Percentiles rank a stretch among this genome's conserved stretches.
These are phyloP conservation scores for Prionailurus viverrinus DNA, from an alignment of 2,113 vertebrate species.

Conservation along the genomic window DNA sequence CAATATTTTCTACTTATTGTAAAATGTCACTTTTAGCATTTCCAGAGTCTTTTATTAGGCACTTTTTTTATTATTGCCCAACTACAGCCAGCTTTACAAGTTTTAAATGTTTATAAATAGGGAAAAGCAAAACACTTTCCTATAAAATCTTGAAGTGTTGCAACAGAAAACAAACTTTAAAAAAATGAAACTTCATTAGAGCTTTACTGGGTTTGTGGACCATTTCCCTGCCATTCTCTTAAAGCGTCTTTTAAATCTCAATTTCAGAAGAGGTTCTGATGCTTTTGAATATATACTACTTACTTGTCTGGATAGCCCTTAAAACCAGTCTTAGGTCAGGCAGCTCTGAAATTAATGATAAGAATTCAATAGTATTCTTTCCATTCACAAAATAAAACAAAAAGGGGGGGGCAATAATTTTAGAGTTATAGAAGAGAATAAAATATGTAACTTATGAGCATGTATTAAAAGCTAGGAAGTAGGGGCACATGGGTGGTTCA, in stretches of 20 bases:
- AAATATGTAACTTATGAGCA: neutral
- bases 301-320: neutral
- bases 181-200: slow-evolving; percentile 38
- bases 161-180: neutral
- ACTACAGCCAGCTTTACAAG: neutral
- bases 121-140: neutral
- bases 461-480: neutral
- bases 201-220: neutral
- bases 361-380: neutral
- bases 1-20: neutral
- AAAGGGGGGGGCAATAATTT: neutral
- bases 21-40: neutral
- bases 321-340: neutral
- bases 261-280: neutral
- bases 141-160: neutral
- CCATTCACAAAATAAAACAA: neutral
- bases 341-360: neutral
- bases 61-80: neutral
- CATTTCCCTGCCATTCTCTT: neutral
- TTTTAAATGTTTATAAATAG: slow-evolving; percentile 35
- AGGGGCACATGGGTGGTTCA: neutral
- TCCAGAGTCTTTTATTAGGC: neutral
- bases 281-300: neutral
- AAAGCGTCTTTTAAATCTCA: neutral
- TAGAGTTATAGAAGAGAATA: neutral